A percentile compares a stretch with the other conserved stretches of the same genome.
Conservation (phyloP, 2,888 invertebrate species). For the Adineta ricciae region DNA sequence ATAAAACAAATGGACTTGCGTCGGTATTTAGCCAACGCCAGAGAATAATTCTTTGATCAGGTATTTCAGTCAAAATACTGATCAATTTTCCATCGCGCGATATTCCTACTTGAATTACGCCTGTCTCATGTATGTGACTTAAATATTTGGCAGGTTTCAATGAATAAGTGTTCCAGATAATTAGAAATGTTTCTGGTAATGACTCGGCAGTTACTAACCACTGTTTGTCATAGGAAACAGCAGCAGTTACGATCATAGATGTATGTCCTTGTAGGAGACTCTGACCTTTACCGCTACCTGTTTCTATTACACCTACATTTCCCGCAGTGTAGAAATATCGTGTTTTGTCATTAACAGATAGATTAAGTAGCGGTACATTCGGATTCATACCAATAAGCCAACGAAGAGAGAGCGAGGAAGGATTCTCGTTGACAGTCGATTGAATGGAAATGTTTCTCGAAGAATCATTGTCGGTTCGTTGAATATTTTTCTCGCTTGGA, state of each 20-base stretch:
- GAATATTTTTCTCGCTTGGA: too few species aligned
- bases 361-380: not conserved
- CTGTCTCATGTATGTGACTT: not conserved
- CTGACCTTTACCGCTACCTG: not conserved
- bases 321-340: not conserved
- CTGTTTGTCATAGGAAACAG: slow-evolving; percentile 7
- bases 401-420: not conserved
- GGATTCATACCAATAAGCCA: not conserved
- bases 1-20: not conserved
- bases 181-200: not conserved
- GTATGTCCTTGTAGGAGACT: not conserved
- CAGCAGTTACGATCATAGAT: not conserved
- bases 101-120: not conserved
- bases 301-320: not conserved
- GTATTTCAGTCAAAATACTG: not conserved
- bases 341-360: not conserved
- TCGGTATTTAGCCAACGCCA: slow-evolving; percentile 8
- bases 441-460: not conserved
- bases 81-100: not conserved
- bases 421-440: not conserved
- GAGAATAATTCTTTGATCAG: not conserved
- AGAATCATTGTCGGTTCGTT: too few species aligned
- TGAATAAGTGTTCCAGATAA: not conserved
- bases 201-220: not conserved
- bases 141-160: not conserved